Base-by-base conservation (phyloP, 2,797 vertebrate genomes). In the Tachyglossus aculeatus region DNA sequence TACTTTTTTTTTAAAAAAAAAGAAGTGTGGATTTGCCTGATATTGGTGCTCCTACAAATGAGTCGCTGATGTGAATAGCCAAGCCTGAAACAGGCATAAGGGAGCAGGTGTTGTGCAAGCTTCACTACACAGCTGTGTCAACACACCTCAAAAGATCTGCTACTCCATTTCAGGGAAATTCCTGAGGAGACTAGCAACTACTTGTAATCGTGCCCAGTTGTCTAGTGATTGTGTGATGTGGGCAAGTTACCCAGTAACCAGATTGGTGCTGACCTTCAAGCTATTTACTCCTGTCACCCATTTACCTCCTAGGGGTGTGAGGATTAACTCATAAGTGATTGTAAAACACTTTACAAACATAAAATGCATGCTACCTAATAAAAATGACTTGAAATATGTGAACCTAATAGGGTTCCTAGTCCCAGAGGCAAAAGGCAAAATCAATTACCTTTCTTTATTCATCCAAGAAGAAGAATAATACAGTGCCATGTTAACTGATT, bases 21-120 rank as follows among this genome's bases (percentile, higher is more conserved):
- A 25, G n/a, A 48, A 36, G 43, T 5, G 15, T 50, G n/a, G 33
- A 45, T 81, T 75, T 58, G 7, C 18, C n/a, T 4, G 50, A 11
- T 38, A 64, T 41, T 27, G 11, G 41, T 59, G 22, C 37, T 50
- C 14, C 4, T 58, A 40, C 65, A 74, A 71, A 34, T 8, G 5
- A 43, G 31, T 53, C 41, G 64, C 24, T 59, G 34, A 81, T 75
- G 62, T 73, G 67, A 67, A 67, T 39, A 15, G 24, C 14, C 2
- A n/a, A 55, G 27, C 38, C 44, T 76, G 41, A 24, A 34, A 14
- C 33, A 67, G 38, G 52, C 36, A 16, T 33, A 22, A 32, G 38
- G 56, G 50, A 58, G 50, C 70, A 82, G 70, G 18, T 60, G 48
- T 24, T 67, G 15, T 12, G 6, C 47, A 31, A 44, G 22, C 51